Evolutionary conservation across 2,888 invertebrate genomes (phyloP).

Genomic region (Hipparchia semele): DNA sequence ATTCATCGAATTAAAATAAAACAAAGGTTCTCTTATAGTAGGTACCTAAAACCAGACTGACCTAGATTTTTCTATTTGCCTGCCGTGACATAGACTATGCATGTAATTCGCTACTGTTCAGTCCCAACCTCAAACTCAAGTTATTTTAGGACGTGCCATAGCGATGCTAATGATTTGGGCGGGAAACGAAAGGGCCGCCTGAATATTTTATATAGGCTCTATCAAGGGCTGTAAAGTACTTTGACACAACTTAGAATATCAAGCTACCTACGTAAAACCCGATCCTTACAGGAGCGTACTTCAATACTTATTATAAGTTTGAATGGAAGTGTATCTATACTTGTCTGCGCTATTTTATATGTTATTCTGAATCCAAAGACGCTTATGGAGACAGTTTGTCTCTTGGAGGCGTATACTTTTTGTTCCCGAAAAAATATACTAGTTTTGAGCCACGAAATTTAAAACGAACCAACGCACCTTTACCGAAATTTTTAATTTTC

Average conservation of each 20-base stretch:
- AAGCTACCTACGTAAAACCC: neutral
- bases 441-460: too few relatives aligned
- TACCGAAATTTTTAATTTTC: too few relatives aligned
- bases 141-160: constrained; percentile 28
- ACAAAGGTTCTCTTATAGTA: neutral
- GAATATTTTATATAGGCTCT: constrained; percentile 23
- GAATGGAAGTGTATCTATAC: too few relatives aligned
- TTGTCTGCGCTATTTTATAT: too few relatives aligned
- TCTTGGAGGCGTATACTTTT: too few relatives aligned
- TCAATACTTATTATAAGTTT: too few relatives aligned
- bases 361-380: too few relatives aligned
- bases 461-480: too few relatives aligned
- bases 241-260: neutral
- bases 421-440: too few relatives aligned
- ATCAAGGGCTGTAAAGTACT: constrained; percentile 1
- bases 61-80: neutral
- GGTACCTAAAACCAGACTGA: neutral
- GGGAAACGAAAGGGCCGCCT: constrained; percentile 22
- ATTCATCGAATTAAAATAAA: too few relatives aligned
- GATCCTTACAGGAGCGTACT: too few relatives aligned
- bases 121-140: constrained; percentile 5
- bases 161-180: constrained; percentile 22
- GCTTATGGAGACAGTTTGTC: too few relatives aligned
- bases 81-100: neutral
- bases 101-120: neutral